Conservation (phyloP, 64 coral and sea anemone genomes). For the Acropora yongei region DNA sequence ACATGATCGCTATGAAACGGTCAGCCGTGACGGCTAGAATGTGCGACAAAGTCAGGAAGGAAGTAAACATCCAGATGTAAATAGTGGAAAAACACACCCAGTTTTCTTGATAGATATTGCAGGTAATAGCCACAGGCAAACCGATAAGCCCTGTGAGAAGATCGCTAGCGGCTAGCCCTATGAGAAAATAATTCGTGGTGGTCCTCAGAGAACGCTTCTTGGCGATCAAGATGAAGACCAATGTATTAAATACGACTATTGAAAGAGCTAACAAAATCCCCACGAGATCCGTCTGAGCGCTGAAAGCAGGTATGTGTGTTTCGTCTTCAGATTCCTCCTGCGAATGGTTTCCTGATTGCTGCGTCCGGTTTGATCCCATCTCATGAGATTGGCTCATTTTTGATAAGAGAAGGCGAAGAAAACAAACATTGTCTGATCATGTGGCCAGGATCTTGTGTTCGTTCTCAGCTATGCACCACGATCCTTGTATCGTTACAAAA, state of each 20-base stretch:
- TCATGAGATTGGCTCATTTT: not conserved
- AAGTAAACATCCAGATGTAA: conserved; percentile 60
- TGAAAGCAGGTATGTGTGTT: not conserved
- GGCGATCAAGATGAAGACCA: conserved; percentile 60
- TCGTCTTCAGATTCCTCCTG: conserved; percentile 32
- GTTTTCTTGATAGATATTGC: conserved; percentile 31
- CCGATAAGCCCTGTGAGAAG: conserved; percentile 52
- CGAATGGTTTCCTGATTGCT: not conserved
- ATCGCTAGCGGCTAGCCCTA: conserved; percentile 65
- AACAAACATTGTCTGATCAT: not conserved
- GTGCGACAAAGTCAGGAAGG: conserved; percentile 68
- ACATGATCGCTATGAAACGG: conserved; percentile 74
- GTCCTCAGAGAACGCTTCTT: conserved; percentile 42
- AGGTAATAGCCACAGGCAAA: conserved; percentile 35
- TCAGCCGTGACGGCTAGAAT: conserved; percentile 63
- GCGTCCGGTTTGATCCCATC: not conserved
- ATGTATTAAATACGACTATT: conserved; percentile 53
- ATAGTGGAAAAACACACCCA: conserved; percentile 33
- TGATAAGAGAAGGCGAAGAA: not conserved
- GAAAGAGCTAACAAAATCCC: conserved; percentile 57
- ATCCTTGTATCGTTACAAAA: too few relatives aligned
- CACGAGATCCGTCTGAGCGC: conserved; percentile 19
- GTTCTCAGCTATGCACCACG: too few relatives aligned
- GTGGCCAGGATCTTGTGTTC: not conserved
- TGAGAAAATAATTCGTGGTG: conserved; percentile 64